These are phyloP conservation scores for Phaethornis superciliosus DNA, from an alignment of 2,113 vertebrate species.

Conservation along the genomic window DNA sequence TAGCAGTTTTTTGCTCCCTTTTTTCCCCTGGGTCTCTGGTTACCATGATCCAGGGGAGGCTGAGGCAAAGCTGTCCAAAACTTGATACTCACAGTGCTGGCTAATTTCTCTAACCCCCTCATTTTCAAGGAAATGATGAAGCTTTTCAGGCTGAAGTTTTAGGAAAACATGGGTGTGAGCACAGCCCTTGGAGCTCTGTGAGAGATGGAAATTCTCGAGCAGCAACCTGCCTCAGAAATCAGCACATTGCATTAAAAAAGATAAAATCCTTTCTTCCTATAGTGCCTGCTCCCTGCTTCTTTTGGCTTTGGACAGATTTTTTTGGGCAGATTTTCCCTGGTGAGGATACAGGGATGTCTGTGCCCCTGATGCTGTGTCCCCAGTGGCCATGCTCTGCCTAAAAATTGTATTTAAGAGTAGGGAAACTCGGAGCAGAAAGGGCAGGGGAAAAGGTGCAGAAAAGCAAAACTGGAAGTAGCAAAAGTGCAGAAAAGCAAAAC, in stretches of 20 bases:
- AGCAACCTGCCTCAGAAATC: background rate
- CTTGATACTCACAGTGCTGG: background rate
- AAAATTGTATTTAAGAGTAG: background rate
- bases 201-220: background rate
- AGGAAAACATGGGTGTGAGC: conserved; percentile 3
- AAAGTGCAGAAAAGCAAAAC: background rate
- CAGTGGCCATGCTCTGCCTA: accelerated
- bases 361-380: background rate
- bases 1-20: background rate
- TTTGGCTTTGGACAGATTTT: background rate
- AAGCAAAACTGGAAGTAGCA: background rate
- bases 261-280: background rate
- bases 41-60: background rate
- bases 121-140: conserved; percentile 27
- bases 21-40: conserved; percentile 5
- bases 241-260: background rate
- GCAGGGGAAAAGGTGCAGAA: background rate
- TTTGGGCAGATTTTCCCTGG: background rate
- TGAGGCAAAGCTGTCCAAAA: conserved; percentile 54
- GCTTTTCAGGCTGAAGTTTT: background rate
- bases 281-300: background rate
- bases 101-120: background rate
- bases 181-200: background rate
- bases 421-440: background rate
- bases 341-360: background rate